Percentiles rank a stretch among this genome's conserved stretches.
These are phyloP conservation scores for Myoxocephalus aenaeus DNA, from an alignment of 2,797 vertebrate genomes.

Conservation along the genomic window DNA sequence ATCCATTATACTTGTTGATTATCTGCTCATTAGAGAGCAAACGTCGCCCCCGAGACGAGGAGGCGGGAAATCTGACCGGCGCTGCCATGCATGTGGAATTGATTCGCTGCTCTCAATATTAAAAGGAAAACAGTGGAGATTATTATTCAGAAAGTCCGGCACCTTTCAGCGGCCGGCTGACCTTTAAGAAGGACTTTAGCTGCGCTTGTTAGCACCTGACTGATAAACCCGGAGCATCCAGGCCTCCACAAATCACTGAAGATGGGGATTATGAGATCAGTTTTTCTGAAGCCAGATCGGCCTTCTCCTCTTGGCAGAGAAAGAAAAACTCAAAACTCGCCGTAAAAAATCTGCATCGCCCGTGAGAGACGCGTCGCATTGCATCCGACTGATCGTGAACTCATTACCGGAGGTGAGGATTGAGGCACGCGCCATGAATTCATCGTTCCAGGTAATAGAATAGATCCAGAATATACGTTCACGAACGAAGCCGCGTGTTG, in stretches of 20 bases:
- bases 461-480: constrained; percentile 5
- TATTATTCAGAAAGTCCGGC: constrained; percentile 67
- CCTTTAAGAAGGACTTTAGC: constrained; percentile 69
- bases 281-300: neutral
- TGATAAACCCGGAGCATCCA: constrained; percentile 40
- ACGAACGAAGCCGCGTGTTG: neutral
- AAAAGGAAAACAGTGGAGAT: constrained; percentile 66
- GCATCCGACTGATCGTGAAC: constrained; percentile 38
- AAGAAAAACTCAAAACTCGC: constrained; percentile 51
- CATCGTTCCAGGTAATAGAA: constrained; percentile 24
- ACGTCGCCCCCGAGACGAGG: constrained; percentile 53
- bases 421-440: constrained; percentile 41
- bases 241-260: constrained; percentile 3
- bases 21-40: constrained; percentile 71
- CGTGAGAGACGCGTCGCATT: constrained; percentile 31
- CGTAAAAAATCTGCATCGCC: constrained; percentile 24
- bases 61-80: constrained; percentile 54
- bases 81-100: constrained; percentile 55
- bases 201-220: constrained; percentile 60
- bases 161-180: constrained; percentile 61
- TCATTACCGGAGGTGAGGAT: constrained; percentile 35
- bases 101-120: constrained; percentile 69
- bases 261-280: neutral
- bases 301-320: constrained; percentile 15
- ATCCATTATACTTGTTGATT: constrained; percentile 73